These are phyloP conservation scores for Amia ocellicauda DNA, from an alignment of 2,113 vertebrate genomes.

Conservation along the genomic window DNA sequence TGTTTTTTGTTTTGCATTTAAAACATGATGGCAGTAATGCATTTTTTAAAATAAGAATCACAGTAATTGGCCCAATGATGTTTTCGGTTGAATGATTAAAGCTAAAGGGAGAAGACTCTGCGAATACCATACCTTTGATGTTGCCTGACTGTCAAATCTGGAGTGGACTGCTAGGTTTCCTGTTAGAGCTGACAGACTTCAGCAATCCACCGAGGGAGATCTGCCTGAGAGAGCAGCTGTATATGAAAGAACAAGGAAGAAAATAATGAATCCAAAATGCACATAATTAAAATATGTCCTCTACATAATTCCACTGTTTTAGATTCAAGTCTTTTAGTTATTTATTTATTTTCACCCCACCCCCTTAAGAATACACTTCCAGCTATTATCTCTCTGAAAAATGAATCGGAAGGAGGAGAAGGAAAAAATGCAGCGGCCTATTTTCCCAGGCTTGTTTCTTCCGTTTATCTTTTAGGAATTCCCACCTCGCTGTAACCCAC, in stretches of 20 bases:
- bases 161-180: constrained; percentile 38
- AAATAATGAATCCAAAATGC: constrained; percentile 10
- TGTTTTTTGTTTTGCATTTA: too few relatives aligned
- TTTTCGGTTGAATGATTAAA: constrained; percentile 50
- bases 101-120: constrained; percentile 17
- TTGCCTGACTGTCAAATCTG: constrained; percentile 39
- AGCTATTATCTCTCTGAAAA: too few relatives aligned
- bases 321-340: neutral
- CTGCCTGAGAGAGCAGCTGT: constrained; percentile 37
- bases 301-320: constrained; percentile 8
- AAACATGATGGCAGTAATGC: neutral
- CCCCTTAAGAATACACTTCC: too few relatives aligned
- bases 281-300: constrained; percentile 23
- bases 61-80: constrained; percentile 46
- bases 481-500: too few relatives aligned
- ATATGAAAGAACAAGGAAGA: constrained; percentile 11
- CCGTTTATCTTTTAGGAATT: too few relatives aligned
- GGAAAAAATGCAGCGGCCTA: too few relatives aligned
- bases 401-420: too few relatives aligned
- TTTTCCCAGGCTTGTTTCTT: too few relatives aligned
- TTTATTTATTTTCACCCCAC: neutral
- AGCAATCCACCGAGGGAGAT: constrained; percentile 42
- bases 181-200: constrained; percentile 40
- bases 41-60: constrained; percentile 29
- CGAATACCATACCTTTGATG: constrained; percentile 56